Conservation (phyloP, 2,888 invertebrate species). For the Belgica antarctica region DNA sequence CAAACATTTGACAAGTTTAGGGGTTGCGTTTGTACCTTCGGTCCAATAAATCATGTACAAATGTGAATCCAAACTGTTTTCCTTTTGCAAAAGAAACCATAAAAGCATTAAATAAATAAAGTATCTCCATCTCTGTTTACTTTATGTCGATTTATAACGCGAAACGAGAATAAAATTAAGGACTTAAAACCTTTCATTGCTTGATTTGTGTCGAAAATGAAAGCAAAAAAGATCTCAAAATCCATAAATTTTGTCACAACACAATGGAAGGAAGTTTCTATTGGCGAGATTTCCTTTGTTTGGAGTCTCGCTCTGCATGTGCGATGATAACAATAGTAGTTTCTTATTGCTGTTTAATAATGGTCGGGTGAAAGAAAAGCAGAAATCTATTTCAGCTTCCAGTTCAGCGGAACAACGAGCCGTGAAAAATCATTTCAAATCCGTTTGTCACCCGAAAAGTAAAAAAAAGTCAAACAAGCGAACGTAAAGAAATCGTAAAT, state of each 20-base stretch:
- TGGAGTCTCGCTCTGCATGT: not conserved
- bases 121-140: not conserved
- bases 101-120: not conserved
- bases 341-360: slow-evolving; percentile 2
- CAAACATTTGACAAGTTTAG: not conserved
- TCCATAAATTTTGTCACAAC: not conserved
- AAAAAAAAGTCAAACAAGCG: not conserved
- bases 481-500: not conserved
- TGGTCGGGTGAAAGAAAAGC: not conserved
- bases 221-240: not conserved
- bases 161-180: slow-evolving; percentile 29
- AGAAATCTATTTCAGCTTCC: not conserved
- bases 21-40: not conserved
- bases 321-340: not conserved
- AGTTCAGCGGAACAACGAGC: slow-evolving; percentile 2
- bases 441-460: not conserved
- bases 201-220: no score
- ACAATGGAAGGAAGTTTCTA: not conserved
- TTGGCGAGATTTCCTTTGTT: not conserved
- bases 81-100: not conserved
- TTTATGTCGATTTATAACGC: slow-evolving; percentile 37
- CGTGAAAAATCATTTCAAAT: slow-evolving; percentile 7
- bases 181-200: slow-evolving; percentile 1
- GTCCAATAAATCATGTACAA: not conserved
- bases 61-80: not conserved